A percentile compares a stretch with the other conserved stretches of the same genome.
phyloP scores from a whole-genome alignment of 2,888 invertebrate species.

The Hypselothyrea guttata region DNA sequence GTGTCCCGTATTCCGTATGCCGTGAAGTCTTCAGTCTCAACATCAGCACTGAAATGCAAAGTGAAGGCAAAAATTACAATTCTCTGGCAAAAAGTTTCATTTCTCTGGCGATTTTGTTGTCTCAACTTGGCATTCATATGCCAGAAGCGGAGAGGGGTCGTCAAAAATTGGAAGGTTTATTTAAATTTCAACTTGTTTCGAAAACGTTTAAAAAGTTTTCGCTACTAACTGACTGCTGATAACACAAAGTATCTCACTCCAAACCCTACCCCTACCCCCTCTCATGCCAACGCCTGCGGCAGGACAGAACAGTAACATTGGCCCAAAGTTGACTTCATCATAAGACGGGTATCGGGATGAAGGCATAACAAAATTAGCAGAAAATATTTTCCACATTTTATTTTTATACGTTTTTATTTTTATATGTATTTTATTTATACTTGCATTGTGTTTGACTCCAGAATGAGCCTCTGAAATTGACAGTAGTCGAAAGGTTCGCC shows the following conservation, averaged over 20 bases:
- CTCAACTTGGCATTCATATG: constrained; percentile 64
- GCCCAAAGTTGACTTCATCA: constrained; percentile 45
- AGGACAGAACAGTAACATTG: constrained; percentile 54
- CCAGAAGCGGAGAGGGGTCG: constrained; percentile 34
- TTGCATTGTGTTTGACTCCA: constrained; percentile 29
- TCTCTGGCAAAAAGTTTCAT: constrained; percentile 58
- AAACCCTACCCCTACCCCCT: neutral
- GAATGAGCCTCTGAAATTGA: constrained; percentile 9
- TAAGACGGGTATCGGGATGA: neutral
- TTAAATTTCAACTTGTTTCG: constrained; percentile 75
- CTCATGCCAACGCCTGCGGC: constrained; percentile 18
- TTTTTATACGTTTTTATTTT: constrained; percentile 19
- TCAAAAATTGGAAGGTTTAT: constrained; percentile 75
- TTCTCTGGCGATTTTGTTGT: constrained; percentile 72
- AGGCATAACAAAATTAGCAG: constrained; percentile 65
- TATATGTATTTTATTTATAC: constrained; percentile 10
- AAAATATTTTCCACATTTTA: constrained; percentile 53
- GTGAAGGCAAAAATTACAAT: constrained; percentile 55
- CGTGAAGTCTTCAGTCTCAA: constrained; percentile 18
- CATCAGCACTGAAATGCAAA: constrained; percentile 51
- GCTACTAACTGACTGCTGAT: constrained; percentile 76
- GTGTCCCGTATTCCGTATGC: neutral
- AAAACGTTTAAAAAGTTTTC: constrained; percentile 74
- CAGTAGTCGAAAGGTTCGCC: neutral
- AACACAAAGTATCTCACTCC: constrained; percentile 60